These are phyloP conservation scores for Lithophane semibrunnea DNA, from an alignment of 2,888 invertebrate genomes.

Conservation along the genomic window DNA sequence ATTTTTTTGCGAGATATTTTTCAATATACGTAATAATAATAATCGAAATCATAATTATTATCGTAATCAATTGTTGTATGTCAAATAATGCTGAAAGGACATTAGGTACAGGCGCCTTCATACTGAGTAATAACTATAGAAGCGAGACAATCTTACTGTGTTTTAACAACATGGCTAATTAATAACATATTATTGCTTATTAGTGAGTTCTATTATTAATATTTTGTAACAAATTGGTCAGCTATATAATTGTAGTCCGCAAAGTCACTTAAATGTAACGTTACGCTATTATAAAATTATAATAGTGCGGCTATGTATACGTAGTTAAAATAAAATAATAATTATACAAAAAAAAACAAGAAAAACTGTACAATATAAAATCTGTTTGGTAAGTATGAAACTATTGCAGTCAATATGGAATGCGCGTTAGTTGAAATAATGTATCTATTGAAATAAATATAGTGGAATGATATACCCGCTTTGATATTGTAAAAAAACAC, in stretches of 20 bases:
- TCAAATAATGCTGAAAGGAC: neutral
- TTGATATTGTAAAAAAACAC: slow-evolving; percentile 52
- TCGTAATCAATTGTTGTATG: neutral
- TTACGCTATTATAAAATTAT: too few relatives aligned
- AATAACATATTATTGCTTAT: slow-evolving; percentile 64
- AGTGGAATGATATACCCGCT: slow-evolving; percentile 82
- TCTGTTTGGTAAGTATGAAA: slow-evolving; percentile 74
- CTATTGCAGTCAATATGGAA: slow-evolving; percentile 87
- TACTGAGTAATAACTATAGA: slow-evolving; percentile 16
- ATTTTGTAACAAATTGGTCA: slow-evolving; percentile 67
- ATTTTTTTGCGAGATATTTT: neutral
- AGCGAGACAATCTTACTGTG: slow-evolving; percentile 42
- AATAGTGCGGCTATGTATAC: too few relatives aligned
- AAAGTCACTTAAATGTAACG: slow-evolving; percentile 56
- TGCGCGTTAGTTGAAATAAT: slow-evolving; percentile 75
- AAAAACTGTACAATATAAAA: slow-evolving; percentile 62
- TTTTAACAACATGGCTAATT: slow-evolving; percentile 54
- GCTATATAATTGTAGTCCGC: slow-evolving; percentile 45
- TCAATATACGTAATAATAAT: neutral
- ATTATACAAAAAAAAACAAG: slow-evolving; percentile 60
- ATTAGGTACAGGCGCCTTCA: slow-evolving; percentile 5
- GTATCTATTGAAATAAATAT: slow-evolving; percentile 69
- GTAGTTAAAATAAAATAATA: slow-evolving; percentile 64
- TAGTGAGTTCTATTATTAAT: slow-evolving; percentile 54
- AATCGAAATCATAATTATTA: neutral